Percentiles rank a stretch among this genome's conserved stretches.
Conservation (phyloP, 2,113 vertebrate genomes). For the Riparia riparia region DNA sequence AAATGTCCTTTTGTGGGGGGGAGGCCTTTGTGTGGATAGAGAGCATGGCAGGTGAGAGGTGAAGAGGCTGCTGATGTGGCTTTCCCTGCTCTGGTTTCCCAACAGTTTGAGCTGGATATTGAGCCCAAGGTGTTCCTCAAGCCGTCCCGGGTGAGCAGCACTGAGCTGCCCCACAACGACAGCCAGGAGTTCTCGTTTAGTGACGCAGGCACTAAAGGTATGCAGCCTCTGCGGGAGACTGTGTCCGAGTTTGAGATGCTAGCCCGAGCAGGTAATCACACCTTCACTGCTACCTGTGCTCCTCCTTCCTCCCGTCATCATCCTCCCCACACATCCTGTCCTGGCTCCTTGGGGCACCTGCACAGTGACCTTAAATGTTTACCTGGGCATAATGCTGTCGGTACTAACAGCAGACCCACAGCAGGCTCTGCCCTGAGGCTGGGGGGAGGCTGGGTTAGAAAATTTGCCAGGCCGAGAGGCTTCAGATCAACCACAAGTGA, state of each 20-base stretch:
- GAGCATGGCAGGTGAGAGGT: not conserved
- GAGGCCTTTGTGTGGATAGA: fast-evolving
- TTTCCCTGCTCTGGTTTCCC: not conserved
- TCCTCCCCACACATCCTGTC: not conserved
- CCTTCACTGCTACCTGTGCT: not conserved
- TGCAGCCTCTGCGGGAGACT: slow-evolving; percentile 79
- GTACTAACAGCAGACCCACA: not conserved
- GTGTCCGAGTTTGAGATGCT: slow-evolving; percentile 84
- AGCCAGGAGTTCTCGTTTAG: slow-evolving; percentile 90
- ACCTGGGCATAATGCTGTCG: not conserved
- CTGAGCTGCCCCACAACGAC: slow-evolving; percentile 76
- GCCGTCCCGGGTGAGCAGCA: slow-evolving; percentile 73
- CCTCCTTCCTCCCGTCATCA: not conserved
- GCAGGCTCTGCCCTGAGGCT: not conserved
- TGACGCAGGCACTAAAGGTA: slow-evolving; percentile 90
- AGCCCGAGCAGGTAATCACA: slow-evolving; percentile 79
- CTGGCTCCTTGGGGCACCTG: not conserved
- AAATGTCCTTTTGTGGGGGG: fast-evolving
- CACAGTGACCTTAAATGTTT: not conserved
- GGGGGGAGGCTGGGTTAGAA: not conserved
- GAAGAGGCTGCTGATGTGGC: not conserved
- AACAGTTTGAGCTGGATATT: slow-evolving; percentile 93
- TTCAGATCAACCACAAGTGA: not conserved
- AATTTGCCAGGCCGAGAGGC: not conserved
- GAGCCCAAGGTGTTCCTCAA: slow-evolving; percentile 89